Base-by-base conservation (phyloP, 2,888 invertebrate genomes). In the Thysanoteuthis rhombus region DNA sequence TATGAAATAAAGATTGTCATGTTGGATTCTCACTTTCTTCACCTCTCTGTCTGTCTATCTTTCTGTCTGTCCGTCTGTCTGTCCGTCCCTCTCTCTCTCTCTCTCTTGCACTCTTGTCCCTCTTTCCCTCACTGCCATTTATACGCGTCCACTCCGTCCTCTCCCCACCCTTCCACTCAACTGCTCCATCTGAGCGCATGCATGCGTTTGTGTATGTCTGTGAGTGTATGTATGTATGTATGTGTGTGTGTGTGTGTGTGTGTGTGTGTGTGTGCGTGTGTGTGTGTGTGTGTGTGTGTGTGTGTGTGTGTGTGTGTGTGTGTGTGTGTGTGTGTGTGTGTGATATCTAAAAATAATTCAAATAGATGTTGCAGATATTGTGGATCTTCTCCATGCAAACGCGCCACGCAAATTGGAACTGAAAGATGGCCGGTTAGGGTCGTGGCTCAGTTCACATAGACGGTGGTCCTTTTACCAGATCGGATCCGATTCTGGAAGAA, bases 151-250 rank as follows among this genome's bases (percentile, higher is more conserved):
- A n/a, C n/a, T n/a, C n/a, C n/a, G n/a, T n/a, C n/a, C n/a, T n/a
- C n/a, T n/a, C n/a, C n/a, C n/a, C n/a, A n/a, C n/a, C n/a, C n/a
- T n/a, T n/a, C n/a, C n/a, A n/a, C n/a, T n/a, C n/a, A n/a, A n/a
- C n/a, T n/a, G n/a, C n/a, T n/a, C 1, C 52, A 58, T 1, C 25
- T 28, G 28, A 6, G 22, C 25, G 42, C 19, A 12, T 38, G 39
- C 22, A 22, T 91, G 92, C 19, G 92, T 91, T 6, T 91, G 92
- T 91, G 92, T 91, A 22, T 91, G 92, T 91, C 10, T 91, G 92
- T 91, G 92, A 10, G 92, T 91, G 92, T 40, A 12, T 38, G 42
- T 91, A 38, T 40, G 39, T 10, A 3, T 42, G 42, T 28, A 32
- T 92, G 92, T 92, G 92, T 40, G 25, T 42, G 39, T 16, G 45